Conservation (phyloP, 2,113 vertebrate species). For the Neomonachus schauinslandi region DNA sequence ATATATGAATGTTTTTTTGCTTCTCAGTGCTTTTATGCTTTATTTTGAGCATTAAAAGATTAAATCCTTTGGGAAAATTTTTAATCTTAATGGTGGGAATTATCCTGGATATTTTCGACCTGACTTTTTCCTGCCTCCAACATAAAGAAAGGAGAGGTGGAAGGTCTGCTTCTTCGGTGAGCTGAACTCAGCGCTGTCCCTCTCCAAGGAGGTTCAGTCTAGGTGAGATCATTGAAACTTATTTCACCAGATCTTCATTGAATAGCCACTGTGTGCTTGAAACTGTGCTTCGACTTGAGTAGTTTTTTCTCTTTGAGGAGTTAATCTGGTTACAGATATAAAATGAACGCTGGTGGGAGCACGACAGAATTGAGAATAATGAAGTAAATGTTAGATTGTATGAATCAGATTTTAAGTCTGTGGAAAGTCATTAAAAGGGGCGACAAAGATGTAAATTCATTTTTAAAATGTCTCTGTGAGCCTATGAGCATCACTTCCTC, state of each 20-base stretch:
- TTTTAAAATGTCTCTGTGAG: neutral
- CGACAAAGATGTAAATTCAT: constrained; percentile 25
- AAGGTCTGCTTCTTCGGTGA: neutral
- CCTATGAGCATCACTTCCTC: neutral
- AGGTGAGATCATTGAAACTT: neutral
- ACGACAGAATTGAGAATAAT: neutral
- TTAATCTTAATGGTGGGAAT: neutral
- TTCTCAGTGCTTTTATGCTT: neutral
- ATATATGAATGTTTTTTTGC: neutral
- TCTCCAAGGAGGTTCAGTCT: neutral
- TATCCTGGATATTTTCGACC: neutral
- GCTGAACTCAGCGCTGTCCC: neutral
- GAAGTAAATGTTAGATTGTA: neutral
- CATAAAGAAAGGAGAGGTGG: neutral
- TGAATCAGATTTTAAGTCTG: constrained; percentile 29
- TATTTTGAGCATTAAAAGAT: neutral
- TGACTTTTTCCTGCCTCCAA: neutral
- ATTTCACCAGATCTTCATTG: neutral
- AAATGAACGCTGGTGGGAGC: neutral
- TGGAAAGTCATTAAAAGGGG: neutral
- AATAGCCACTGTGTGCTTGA: neutral
- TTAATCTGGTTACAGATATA: constrained; percentile 20
- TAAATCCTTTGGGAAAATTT: neutral
- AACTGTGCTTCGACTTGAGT: neutral
- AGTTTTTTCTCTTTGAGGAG: constrained; percentile 27